Base-by-base conservation (phyloP, 2,888 invertebrate genomes). In the Nysson spinosus region DNA sequence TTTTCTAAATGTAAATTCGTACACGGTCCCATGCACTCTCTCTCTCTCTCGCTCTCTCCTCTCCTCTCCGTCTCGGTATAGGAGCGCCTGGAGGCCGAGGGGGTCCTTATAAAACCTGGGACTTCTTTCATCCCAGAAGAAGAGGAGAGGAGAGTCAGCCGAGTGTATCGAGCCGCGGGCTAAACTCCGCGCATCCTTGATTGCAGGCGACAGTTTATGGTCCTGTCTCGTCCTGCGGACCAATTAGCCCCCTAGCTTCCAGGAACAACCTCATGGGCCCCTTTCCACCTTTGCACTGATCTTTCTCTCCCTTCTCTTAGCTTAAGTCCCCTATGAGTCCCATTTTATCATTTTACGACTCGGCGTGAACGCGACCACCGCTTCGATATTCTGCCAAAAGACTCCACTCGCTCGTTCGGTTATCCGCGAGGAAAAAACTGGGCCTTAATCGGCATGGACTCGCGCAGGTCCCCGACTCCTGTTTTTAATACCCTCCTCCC, bases 1-100 rank as follows among this genome's bases (percentile, higher is more conserved):
- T 85, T 87, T 86, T 86, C 83, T 87, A 85, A 86, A 87, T 87
- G 86, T 86, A 87, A 87, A 87, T 86, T 86, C 83, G 84, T 84
- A 84, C 82, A 83, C 79, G 85, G 78, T 74, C 72, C 75, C 78
- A 70, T 63, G 67, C 69, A 62, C 69, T 69, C 55, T 72, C 67
- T 51, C 66, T 64, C 56, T 20, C 26, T 35, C 22, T 47, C 39
- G 22, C n/a, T 56, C 24, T 42, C 42, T 34, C 24, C 9, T 17
- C 28, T n/a, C 1, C 28, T 16, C 28, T 9, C 16, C 16, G 6
- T 3, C n/a, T 9, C 28, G 16, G 20, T 32, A 34, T 49, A 40
- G 34, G 55, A 77, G 51, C 69, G 80, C 79, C 81, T 67, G 73
- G 69, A 75, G 75, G 76, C 77, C 69, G 72, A 62, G 74, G 75